Base-by-base conservation (phyloP, 2,113 vertebrate genomes). In the Crotalus helleri region DNA sequence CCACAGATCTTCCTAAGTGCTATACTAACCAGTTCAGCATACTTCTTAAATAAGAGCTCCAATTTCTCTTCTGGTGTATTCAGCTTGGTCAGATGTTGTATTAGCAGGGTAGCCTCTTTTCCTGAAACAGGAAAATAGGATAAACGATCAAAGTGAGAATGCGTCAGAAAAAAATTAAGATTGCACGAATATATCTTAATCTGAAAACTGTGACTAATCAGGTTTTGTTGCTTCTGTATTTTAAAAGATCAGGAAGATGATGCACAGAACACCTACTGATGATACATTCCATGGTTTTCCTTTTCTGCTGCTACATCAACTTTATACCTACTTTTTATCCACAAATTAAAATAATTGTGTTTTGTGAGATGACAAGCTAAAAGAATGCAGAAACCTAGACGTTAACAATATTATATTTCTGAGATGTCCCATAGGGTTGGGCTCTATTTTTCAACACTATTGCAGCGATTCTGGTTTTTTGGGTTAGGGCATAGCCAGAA, bases 21-120 rank as follows among this genome's bases (percentile, higher is more conserved):
- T 94, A 6, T 95, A 97, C 98, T 98, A 97, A 99, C 99, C 98
- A 99, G 93, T 88, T 99, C 98, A 24, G 98, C 97, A 46, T 99
- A 98, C 95, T 98, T 99, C 97, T 98, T 98, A 94, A 98, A 95
- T 94, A 99, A 95, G 39, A 97, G 95, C 44, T 99, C 98, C 91
- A 99, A 95, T 95, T 99, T 99, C 94, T 99, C 98, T 94, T 99
- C 98, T 23, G 99, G 96, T 26, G 98, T 98, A 53, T 94, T 96
- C 91, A 98, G 58, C 91, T 98, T 97, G 88, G 97, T 98, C 96
- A 99, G 96, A 93, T 96, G 98, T 97, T 99, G 98, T 97, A 98
- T 97, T 92, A 99, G 94, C 23, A 98, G 89, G 0, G 97, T 97
- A 69, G 98, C 98, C 95, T 99, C 99, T 97, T 98, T 97, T 86